A percentile compares a stretch with the other conserved stretches of the same genome.
phyloP scores from a whole-genome alignment of 2,797 vertebrate genomes.

The Pitangus sulphuratus region DNA sequence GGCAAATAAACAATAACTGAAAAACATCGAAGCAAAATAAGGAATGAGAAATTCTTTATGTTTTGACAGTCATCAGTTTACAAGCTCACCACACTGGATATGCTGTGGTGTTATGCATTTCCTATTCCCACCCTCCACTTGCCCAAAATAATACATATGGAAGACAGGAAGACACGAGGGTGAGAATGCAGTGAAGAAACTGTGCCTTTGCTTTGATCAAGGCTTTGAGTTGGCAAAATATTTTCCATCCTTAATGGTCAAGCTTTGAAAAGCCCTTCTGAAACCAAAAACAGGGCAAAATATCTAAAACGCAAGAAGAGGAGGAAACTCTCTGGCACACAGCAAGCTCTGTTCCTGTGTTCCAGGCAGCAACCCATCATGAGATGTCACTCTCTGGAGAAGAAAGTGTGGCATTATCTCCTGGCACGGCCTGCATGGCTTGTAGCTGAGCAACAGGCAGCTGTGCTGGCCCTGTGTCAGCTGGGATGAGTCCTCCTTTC shows the following conservation, averaged over 20 bases:
- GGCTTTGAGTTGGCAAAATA: background rate
- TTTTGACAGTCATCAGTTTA: background rate
- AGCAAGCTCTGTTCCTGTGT: background rate
- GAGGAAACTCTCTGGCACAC: background rate
- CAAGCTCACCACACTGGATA: background rate
- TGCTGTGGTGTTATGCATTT: background rate
- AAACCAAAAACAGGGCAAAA: background rate
- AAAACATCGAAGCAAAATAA: background rate
- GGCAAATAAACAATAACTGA: background rate
- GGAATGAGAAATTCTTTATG: background rate
- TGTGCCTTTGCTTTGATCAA: background rate
- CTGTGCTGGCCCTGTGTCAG: constrained; percentile 44
- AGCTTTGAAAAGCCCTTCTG: background rate
- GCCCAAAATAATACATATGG: background rate
- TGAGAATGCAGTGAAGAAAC: background rate
- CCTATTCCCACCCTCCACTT: fast-evolving
- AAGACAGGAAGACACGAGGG: background rate
- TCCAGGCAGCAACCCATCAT: constrained; percentile 15
- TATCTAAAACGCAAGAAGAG: background rate
- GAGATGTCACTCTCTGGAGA: constrained; percentile 19
- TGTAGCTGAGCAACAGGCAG: constrained; percentile 42
- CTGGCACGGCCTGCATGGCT: background rate
- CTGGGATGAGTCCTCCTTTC: background rate
- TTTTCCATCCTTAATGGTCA: background rate
- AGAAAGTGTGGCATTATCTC: background rate